These are phyloP conservation scores for Spilarctia lutea DNA, from an alignment of 2,888 invertebrate genomes.

Conservation along the genomic window DNA sequence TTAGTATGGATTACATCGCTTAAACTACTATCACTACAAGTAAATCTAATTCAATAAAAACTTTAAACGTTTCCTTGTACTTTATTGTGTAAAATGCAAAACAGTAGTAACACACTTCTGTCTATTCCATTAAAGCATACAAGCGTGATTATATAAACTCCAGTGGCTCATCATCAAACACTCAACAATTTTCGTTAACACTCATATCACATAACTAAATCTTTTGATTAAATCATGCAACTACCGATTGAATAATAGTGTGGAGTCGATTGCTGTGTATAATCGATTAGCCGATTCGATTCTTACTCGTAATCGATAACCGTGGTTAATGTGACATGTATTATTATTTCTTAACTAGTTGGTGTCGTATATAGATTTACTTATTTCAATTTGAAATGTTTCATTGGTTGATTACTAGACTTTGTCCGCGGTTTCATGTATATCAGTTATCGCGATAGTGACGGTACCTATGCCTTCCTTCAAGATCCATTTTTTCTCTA, in stretches of 20 bases:
- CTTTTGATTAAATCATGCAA: conserved; percentile 5
- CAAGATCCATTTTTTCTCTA: too few species aligned
- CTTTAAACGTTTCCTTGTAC: neutral
- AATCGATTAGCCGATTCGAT: conserved; percentile 34
- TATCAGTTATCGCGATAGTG: too few species aligned
- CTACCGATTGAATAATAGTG: conserved; percentile 15
- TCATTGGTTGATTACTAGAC: neutral
- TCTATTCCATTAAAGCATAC: neutral
- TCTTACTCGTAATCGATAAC: conserved; percentile 25
- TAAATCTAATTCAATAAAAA: too few species aligned
- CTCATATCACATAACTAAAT: neutral
- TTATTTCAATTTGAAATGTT: neutral
- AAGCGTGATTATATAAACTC: neutral
- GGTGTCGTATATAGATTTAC: neutral
- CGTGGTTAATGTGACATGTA: conserved; percentile 13
- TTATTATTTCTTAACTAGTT: conserved; percentile 5
- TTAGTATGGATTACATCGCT: too few species aligned
- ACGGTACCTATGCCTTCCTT: too few species aligned
- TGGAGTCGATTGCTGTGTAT: conserved; percentile 29
- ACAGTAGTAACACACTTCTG: neutral
- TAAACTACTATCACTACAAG: too few species aligned
- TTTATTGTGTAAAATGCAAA: neutral
- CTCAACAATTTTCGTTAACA: neutral
- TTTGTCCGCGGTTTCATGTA: too few species aligned
- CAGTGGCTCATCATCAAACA: neutral